Percentiles rank a stretch among this genome's conserved stretches.
These are phyloP conservation scores for Chondrosia reniformis DNA, from an alignment of 37 sponge, comb jelly and placozoan genomes.

Conservation along the genomic window DNA sequence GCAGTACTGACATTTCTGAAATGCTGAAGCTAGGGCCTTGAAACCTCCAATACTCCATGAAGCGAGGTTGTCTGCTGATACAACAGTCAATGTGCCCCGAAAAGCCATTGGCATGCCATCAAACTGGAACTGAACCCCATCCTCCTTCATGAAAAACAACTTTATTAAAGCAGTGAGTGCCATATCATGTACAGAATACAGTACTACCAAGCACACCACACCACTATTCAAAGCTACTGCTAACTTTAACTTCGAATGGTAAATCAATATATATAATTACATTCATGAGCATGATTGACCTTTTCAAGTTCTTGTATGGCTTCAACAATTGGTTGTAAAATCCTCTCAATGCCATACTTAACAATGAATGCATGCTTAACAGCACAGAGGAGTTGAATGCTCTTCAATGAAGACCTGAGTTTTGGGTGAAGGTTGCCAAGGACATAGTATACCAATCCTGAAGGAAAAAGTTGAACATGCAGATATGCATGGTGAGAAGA, in stretches of 20 bases:
- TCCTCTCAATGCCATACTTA: conserved; percentile 12
- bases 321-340: conserved; percentile 1
- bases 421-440: conserved; percentile 11
- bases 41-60: background rate
- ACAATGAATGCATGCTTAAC: background rate
- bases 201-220: background rate
- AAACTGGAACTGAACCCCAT: conserved; percentile 7
- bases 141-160: background rate
- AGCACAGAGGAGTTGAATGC: background rate
- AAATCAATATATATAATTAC: background rate
- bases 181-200: background rate
- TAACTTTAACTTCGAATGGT: background rate
- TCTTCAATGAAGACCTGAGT: conserved; percentile 1
- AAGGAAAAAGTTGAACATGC: too few species aligned
- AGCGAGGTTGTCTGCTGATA: conserved; percentile 25
- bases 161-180: background rate
- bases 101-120: background rate
- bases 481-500: too few species aligned
- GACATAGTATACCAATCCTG: conserved; percentile 11
- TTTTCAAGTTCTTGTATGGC: background rate
- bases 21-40: conserved; percentile 16
- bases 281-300: background rate
- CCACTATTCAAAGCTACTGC: background rate
- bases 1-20: conserved; percentile 21
- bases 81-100: conserved; percentile 6